Percentiles rank a stretch among this genome's conserved stretches.
phyloP scores from a whole-genome alignment of 2,888 invertebrate genomes.

The Mycogona germanica region DNA sequence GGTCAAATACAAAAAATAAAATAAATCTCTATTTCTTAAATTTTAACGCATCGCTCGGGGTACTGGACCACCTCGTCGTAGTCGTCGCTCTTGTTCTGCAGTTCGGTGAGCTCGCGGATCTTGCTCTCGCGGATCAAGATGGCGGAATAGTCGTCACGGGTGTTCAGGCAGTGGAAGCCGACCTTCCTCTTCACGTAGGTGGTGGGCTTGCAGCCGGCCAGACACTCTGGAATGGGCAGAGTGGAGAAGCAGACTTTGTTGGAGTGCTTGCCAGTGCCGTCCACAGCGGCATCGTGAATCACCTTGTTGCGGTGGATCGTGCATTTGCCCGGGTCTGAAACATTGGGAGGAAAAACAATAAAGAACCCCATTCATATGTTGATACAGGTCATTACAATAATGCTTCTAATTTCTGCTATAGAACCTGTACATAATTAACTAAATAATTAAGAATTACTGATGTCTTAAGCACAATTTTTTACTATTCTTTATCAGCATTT shows the following conservation, averaged over 20 bases:
- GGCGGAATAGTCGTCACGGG: not conserved
- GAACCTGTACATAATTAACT: not conserved
- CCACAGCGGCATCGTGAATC: conserved; percentile 9
- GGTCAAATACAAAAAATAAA: not conserved
- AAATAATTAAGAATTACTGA: not conserved
- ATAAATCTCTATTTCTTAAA: too few species aligned
- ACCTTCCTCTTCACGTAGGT: conserved; percentile 5
- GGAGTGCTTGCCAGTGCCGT: not conserved
- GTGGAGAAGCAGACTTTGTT: conserved; percentile 18
- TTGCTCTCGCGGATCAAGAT: conserved; percentile 1
- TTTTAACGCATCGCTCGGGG: conserved; percentile 14
- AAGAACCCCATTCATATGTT: too few species aligned
- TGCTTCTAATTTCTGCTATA: too few species aligned
- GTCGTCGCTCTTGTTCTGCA: conserved; percentile 15
- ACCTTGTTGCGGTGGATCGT: conserved; percentile 12
- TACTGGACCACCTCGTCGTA: conserved; percentile 13
- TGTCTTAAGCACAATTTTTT: too few species aligned
- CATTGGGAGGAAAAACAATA: too few species aligned
- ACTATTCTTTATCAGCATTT: too few species aligned
- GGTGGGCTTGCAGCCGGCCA: conserved; percentile 13
- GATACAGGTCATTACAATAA: too few species aligned
- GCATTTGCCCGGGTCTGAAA: conserved; percentile 13
- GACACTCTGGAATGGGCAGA: conserved; percentile 11
- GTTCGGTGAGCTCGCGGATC: conserved; percentile 6
- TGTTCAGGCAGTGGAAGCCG: conserved; percentile 17